A percentile compares a stretch with the other conserved stretches of the same genome.
These are phyloP conservation scores for Yasuhikotakia modesta DNA, from an alignment of 2,797 vertebrate species.

Conservation along the genomic window DNA sequence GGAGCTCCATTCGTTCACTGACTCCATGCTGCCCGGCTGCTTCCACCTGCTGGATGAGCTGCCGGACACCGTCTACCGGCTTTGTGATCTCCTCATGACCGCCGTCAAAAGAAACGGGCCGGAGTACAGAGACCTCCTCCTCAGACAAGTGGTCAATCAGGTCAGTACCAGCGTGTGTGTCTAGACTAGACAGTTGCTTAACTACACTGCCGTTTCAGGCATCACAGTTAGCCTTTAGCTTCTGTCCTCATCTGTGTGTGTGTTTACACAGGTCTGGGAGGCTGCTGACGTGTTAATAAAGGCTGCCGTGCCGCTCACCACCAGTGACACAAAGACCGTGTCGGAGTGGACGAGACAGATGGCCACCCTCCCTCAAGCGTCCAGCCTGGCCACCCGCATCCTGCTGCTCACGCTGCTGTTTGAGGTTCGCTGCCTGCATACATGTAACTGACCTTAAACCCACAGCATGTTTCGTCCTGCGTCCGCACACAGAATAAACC, in stretches of 20 bases:
- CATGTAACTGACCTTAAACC: background rate
- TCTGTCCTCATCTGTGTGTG: background rate
- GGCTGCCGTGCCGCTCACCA: constrained; percentile 90
- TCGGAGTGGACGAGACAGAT: constrained; percentile 95
- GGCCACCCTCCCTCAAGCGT: constrained; percentile 92
- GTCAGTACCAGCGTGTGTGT: constrained; percentile 68
- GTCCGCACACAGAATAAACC: constrained; percentile 12
- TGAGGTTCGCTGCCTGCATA: constrained; percentile 78
- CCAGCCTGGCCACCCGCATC: constrained; percentile 92
- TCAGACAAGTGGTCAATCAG: constrained; percentile 92
- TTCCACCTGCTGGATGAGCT: constrained; percentile 93
- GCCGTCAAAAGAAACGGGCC: constrained; percentile 91
- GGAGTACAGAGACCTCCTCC: constrained; percentile 90
- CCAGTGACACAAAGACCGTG: constrained; percentile 93
- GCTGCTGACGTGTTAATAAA: constrained; percentile 93
- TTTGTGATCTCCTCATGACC: constrained; percentile 94
- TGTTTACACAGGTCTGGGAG: constrained; percentile 86
- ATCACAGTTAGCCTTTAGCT: background rate
- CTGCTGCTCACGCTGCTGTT: constrained; percentile 91
- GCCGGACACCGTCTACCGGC: constrained; percentile 91
- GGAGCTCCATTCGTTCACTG: constrained; percentile 89
- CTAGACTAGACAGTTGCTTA: background rate
- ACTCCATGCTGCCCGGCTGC: constrained; percentile 93
- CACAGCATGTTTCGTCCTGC: background rate
- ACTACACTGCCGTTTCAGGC: background rate